Base-by-base conservation (phyloP, 1,140 invertebrate genomes). In the Drosophila melanogaster region DNA sequence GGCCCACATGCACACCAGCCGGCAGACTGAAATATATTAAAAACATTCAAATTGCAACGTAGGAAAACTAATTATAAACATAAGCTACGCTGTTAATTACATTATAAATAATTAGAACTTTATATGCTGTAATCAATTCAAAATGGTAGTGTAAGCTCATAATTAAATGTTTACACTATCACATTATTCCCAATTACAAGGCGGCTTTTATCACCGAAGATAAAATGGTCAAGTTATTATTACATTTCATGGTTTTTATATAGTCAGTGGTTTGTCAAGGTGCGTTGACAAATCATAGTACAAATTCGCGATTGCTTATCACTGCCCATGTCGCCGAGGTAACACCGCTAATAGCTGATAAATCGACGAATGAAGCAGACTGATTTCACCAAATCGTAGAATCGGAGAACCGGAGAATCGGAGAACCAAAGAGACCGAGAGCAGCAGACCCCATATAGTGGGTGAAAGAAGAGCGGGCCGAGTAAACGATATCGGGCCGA, bases 1-100 rank as follows among this genome's bases (percentile, higher is more conserved):
- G 94, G 0, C 98, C 98, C 65, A 99, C 95, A 81, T 96, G 95
- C 51, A 97, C 94, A 12, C 96, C 96, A 62, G 94, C 95, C 22
- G 95, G 95, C 69, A 96, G 93, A 92, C 96, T 97, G 40, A 57
- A 26, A 54, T 10, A 37, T 43, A 41, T 0, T 4, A 0, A 35
- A 30, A 35, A 50, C 4, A 26, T n/a, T 15, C 1, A 10, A n/a
- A 26, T 15, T 4, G 0, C 11, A 10, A 43, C 8, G 15, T 43
- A 4, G 11, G 15, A 11, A 43, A 22, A 22, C 1, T 0, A 22
- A 22, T 22, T 22, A 0, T 22, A 19, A 19, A 0, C 38, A 44
- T 44, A 19, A 19, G 11, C 15, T 11, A 30, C 8, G 8, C 30
- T 30, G 7, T 10, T 30, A 0, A 1, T 10, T 30, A 30, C 30